These are phyloP conservation scores for Leptopterna dolabrata DNA, from an alignment of 2,888 invertebrate genomes.

Conservation along the genomic window DNA sequence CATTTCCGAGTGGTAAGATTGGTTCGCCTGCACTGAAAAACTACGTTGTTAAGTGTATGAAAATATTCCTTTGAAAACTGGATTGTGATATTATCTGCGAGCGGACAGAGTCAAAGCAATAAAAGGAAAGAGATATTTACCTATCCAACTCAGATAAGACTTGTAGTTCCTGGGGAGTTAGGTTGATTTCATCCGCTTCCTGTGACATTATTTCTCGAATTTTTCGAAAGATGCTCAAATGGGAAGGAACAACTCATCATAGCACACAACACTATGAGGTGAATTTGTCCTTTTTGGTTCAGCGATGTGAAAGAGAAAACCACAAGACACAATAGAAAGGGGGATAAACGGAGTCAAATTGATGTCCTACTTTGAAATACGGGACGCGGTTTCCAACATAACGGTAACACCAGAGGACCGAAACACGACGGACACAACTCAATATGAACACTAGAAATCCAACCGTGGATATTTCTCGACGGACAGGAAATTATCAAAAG, in stretches of 20 bases:
- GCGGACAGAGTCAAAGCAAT: neutral
- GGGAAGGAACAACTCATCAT: conserved; percentile 11
- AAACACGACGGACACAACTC: neutral
- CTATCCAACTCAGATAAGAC: conserved; percentile 89
- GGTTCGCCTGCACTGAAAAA: neutral
- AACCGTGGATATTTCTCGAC: neutral
- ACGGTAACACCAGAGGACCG: neutral
- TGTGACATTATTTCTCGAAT: conserved; percentile 67
- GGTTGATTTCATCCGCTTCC: conserved; percentile 76
- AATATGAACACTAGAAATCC: neutral
- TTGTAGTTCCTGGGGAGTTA: conserved; percentile 86
- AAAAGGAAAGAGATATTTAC: conserved; percentile 67
- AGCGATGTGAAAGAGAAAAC: neutral
- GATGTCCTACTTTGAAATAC: neutral
- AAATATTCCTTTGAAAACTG: neutral
- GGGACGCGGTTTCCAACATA: conserved; percentile 12
- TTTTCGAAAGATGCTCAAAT: neutral
- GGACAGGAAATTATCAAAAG: neutral
- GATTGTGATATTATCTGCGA: neutral
- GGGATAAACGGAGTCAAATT: neutral
- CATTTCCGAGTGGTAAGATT: neutral
- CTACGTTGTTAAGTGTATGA: neutral
- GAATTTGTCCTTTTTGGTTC: neutral
- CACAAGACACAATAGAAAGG: neutral
- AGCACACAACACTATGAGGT: neutral